Conservation (phyloP, 2,113 vertebrate genomes). For the Cervus canadensis region DNA sequence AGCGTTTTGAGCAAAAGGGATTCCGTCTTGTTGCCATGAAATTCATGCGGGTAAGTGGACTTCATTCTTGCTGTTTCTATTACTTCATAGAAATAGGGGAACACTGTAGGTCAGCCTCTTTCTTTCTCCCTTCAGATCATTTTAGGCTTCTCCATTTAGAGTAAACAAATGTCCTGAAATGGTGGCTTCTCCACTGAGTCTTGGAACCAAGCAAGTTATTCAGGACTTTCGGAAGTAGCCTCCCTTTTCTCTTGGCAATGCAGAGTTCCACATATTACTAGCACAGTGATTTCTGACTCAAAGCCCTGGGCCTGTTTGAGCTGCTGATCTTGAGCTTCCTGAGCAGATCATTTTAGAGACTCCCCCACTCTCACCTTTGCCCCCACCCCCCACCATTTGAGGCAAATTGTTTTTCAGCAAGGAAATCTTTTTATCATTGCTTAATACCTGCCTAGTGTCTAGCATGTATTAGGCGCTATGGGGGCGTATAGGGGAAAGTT, state of each 20-base stretch:
- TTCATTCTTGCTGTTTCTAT: background rate
- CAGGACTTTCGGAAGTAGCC: background rate
- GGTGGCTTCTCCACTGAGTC: background rate
- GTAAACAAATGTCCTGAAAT: background rate
- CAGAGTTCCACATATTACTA: background rate
- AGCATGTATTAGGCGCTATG: background rate
- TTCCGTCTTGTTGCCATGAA: slow-evolving; percentile 89
- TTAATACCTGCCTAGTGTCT: background rate
- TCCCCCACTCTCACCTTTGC: background rate
- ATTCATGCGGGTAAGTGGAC: slow-evolving; percentile 78
- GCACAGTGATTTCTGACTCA: background rate
- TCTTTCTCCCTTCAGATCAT: background rate
- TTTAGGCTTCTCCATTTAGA: background rate
- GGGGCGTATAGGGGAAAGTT: background rate
- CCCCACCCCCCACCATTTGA: background rate
- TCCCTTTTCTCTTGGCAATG: background rate
- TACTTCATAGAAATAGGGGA: background rate
- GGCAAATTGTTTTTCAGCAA: background rate
- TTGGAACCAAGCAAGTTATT: background rate
- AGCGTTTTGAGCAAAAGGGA: slow-evolving; percentile 89
- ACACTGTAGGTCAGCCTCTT: background rate
- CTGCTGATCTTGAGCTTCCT: background rate
- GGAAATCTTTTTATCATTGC: background rate
- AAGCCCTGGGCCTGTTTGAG: background rate
- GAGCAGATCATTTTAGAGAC: slow-evolving; percentile 31